These are phyloP conservation scores for Platycheirus rosarum DNA, from an alignment of 2,888 invertebrate genomes.

Conservation along the genomic window DNA sequence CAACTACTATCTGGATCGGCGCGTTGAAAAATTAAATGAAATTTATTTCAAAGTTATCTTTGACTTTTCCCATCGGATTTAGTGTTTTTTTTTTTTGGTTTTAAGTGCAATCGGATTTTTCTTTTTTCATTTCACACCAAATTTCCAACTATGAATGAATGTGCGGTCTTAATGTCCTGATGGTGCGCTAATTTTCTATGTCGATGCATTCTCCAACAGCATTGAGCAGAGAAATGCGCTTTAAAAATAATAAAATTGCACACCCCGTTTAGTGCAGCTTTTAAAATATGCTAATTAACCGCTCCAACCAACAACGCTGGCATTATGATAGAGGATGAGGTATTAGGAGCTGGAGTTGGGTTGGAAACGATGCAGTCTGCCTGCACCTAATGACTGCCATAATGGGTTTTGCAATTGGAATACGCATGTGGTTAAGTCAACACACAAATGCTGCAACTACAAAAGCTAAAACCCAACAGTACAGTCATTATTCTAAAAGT, in stretches of 20 bases:
- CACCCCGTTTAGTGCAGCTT: slow-evolving; percentile 47
- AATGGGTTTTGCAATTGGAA: slow-evolving; percentile 33
- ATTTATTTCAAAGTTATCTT: slow-evolving; percentile 59
- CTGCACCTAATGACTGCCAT: slow-evolving; percentile 57
- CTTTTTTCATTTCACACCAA: slow-evolving; percentile 38
- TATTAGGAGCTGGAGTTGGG: neutral
- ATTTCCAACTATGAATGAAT: slow-evolving; percentile 41
- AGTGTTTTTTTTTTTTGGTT: neutral
- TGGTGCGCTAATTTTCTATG: slow-evolving; percentile 59
- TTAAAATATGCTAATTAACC: slow-evolving; percentile 61
- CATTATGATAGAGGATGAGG: neutral
- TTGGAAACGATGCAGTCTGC: neutral
- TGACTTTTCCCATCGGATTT: slow-evolving; percentile 27
- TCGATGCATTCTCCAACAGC: slow-evolving; percentile 41
- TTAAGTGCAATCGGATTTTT: neutral
- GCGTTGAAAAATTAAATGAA: slow-evolving; percentile 45
- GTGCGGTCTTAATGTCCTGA: slow-evolving; percentile 51
- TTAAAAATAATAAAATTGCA: slow-evolving; percentile 35
- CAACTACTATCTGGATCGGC: slow-evolving; percentile 13
- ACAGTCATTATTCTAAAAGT: slow-evolving; percentile 16
- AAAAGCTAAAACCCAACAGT: neutral
- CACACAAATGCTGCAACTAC: neutral
- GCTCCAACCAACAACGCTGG: neutral
- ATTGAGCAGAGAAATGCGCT: neutral
- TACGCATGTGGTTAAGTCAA: slow-evolving; percentile 49